Base-by-base conservation (phyloP, 2,797 vertebrate genomes). In the Crocodylus rhombifer region DNA sequence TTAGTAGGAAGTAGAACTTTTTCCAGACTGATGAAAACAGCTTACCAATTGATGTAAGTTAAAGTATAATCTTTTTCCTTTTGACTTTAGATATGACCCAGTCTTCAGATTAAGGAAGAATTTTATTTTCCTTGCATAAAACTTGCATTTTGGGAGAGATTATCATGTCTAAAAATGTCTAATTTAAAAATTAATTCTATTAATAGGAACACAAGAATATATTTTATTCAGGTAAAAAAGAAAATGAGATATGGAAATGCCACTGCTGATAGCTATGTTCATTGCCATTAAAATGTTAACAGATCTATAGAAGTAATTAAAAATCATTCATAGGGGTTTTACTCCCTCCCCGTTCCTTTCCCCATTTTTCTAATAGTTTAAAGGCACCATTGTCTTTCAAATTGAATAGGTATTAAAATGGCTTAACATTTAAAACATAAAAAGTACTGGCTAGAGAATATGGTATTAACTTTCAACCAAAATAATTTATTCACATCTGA, bases 1-100 rank as follows among this genome's bases (percentile, higher is more conserved):
- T 87, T 67, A 83, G 91, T 94, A 91, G 85, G 91, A 94, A 88
- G 91, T 80, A 93, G 86, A 83, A 25, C 93, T 97, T 90, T 73
- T 25, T 93, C 77, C 17, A 94, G 87, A 71, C 58, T 89, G 84
- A 95, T 92, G 80, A 95, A 95, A 92, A 58, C 56, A 55, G 64
- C 30, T 87, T 88, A 91, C 76, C 79, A 80, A 36, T 89, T 94
- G 90, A 85, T 93, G 65, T 93, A 95, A 94, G 58, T 64, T n/a
- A 91, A 85, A 84, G 86, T 88, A 64, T 92, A 89, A 77, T 78
- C n/a, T 1, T 62, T 94, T 89, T 96, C 84, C 61, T 5, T 61
- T 95, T 88, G 76, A 77, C 30, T 96, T 97, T 60, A 86, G 57
- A 79, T 56, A 95, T 28, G 64, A 80, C 55, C 73, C 30, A 84